phyloP scores from a whole-genome alignment of 2,888 invertebrate genomes.

The Isoperla grammatica region DNA sequence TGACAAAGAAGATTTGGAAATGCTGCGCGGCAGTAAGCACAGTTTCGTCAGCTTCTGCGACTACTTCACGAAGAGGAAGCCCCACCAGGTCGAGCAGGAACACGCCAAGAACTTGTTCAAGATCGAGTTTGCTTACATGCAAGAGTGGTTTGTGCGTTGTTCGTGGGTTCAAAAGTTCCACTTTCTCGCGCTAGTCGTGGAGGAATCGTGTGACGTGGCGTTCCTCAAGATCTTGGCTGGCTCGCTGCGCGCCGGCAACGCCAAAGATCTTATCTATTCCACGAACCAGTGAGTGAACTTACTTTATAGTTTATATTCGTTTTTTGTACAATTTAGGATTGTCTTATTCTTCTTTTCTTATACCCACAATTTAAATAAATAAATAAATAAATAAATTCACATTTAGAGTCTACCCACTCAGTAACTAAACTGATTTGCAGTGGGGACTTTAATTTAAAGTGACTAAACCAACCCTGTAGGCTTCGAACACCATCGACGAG shows the following conservation, averaged over 20 bases:
- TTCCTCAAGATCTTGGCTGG: not conserved
- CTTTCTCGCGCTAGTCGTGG: not conserved
- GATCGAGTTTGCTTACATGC: slow-evolving; percentile 23
- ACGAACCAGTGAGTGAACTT: not conserved
- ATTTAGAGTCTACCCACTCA: too few species aligned
- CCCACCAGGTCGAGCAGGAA: too few species aligned
- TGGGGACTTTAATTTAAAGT: too few species aligned
- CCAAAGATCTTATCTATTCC: not conserved
- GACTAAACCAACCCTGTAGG: too few species aligned
- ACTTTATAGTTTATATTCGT: not conserved
- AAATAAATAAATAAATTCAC: too few species aligned
- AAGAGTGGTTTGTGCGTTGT: slow-evolving; percentile 31
- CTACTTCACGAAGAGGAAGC: too few species aligned
- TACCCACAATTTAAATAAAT: not conserved
- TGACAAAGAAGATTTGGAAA: too few species aligned
- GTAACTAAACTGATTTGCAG: too few species aligned
- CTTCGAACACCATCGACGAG: too few species aligned
- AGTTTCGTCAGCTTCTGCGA: too few species aligned
- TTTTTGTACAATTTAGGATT: not conserved
- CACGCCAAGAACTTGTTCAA: slow-evolving; percentile 19
- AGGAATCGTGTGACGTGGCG: not conserved
- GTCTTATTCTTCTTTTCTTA: not conserved
- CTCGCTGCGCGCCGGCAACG: not conserved
- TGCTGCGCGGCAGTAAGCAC: too few species aligned
- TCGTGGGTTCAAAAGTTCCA: slow-evolving; percentile 22